Conservation (phyloP, 2,888 invertebrate genomes). For the Muscina levida region DNA sequence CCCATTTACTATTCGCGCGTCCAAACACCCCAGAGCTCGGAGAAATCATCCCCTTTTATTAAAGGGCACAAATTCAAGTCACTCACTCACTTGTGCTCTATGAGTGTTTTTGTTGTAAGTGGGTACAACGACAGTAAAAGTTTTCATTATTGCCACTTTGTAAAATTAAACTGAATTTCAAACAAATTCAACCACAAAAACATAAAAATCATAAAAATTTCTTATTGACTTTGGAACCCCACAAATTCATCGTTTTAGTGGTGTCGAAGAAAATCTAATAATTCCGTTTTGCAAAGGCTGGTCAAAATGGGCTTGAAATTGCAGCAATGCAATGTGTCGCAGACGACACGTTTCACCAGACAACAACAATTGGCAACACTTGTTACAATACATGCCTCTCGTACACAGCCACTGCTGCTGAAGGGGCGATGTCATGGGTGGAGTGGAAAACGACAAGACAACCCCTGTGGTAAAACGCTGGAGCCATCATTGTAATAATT, state of each 20-base stretch:
- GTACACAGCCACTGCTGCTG: no score
- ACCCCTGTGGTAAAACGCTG: slow-evolving; percentile 57
- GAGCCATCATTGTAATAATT: slow-evolving; percentile 71
- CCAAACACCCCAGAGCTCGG: background rate
- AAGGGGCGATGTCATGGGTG: background rate
- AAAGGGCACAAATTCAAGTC: background rate
- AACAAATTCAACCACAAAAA: slow-evolving; percentile 55
- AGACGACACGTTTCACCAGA: slow-evolving; percentile 48
- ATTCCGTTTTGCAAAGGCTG: slow-evolving; percentile 53
- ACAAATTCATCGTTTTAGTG: slow-evolving; percentile 41
- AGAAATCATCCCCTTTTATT: slow-evolving; percentile 56
- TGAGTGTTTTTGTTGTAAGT: background rate
- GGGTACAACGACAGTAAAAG: background rate
- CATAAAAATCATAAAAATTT: slow-evolving; percentile 59
- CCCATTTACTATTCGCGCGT: background rate
- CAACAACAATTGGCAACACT: slow-evolving; percentile 66
- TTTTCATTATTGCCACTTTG: slow-evolving; percentile 62
- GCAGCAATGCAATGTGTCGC: slow-evolving; percentile 62
- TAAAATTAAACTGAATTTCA: slow-evolving; percentile 63
- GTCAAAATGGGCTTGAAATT: slow-evolving; percentile 34
- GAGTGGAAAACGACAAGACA: slow-evolving; percentile 35
- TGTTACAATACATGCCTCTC: slow-evolving; percentile 36
- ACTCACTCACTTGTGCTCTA: background rate
- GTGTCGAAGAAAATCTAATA: slow-evolving; percentile 64
- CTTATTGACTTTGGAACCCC: slow-evolving; percentile 10